Conservation (phyloP, 2,888 invertebrate genomes). For the Cephus nigrinus region DNA sequence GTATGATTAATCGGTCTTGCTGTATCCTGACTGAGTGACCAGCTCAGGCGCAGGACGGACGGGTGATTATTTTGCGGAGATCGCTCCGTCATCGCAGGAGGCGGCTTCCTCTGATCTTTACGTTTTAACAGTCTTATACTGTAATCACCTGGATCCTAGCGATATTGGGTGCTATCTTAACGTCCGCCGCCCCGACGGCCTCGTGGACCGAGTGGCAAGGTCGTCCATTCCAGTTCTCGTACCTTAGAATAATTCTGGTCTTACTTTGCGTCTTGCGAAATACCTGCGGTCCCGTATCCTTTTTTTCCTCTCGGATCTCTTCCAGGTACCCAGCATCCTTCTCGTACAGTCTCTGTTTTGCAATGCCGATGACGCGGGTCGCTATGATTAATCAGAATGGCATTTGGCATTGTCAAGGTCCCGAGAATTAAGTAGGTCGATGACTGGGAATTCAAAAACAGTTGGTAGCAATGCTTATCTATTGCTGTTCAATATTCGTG, state of each 20-base stretch:
- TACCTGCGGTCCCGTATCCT: background rate
- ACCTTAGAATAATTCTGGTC: background rate
- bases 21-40: background rate
- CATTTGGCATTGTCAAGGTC: too few species aligned
- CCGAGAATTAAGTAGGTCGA: too few species aligned
- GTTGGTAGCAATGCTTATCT: too few species aligned
- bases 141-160: conserved; percentile 54
- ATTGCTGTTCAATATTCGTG: too few species aligned
- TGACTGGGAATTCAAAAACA: too few species aligned
- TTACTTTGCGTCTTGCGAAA: background rate
- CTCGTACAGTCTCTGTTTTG: too few species aligned
- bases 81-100: conserved; percentile 59
- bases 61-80: conserved; percentile 58
- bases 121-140: conserved; percentile 39
- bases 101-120: conserved; percentile 53
- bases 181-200: conserved; percentile 37
- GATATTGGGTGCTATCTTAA: conserved; percentile 7
- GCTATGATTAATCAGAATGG: too few species aligned
- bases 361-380: too few species aligned
- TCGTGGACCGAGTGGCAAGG: conserved; percentile 47
- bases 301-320: background rate
- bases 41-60: conserved; percentile 32
- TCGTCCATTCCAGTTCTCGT: conserved; percentile 18
- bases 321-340: too few species aligned
- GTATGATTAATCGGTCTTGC: conserved; percentile 1